These are phyloP conservation scores for human (Homo sapiens) DNA, from an alignment of 2,113 vertebrate genomes.

Conservation along the genomic window DNA sequence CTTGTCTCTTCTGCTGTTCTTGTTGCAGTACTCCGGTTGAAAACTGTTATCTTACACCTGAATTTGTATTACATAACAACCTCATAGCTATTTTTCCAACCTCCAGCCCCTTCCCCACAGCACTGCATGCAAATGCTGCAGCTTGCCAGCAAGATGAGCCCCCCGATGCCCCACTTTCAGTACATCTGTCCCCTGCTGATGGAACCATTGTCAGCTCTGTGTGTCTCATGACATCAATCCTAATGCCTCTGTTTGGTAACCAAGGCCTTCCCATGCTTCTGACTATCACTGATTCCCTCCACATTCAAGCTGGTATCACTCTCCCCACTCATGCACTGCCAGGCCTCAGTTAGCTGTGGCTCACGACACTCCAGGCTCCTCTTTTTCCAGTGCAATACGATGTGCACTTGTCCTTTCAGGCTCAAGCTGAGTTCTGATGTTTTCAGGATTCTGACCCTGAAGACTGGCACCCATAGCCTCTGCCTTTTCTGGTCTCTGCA, in stretches of 20 bases:
- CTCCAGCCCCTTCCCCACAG: not conserved
- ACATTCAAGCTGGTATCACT: not conserved
- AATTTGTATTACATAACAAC: not conserved
- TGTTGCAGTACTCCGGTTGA: not conserved
- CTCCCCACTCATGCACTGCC: accelerated
- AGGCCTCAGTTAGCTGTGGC: not conserved
- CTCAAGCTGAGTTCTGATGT: not conserved
- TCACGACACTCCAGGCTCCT: not conserved
- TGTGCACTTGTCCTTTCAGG: not conserved
- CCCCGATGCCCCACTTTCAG: not conserved
- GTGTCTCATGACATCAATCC: not conserved
- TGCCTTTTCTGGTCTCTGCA: not conserved
- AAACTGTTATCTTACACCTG: not conserved
- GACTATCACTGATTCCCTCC: not conserved
- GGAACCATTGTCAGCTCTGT: not conserved
- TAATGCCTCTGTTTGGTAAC: not conserved
- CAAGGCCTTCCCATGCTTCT: not conserved
- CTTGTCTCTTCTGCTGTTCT: not conserved
- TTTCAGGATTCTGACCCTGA: not conserved
- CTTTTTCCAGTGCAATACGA: not conserved
- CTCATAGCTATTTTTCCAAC: not conserved
- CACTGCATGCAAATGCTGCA: not conserved
- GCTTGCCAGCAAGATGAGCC: not conserved
- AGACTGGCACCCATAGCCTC: not conserved
- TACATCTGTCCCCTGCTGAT: not conserved